Conservation (phyloP, 2,113 vertebrate species). For the Marmota flaviventris region DNA sequence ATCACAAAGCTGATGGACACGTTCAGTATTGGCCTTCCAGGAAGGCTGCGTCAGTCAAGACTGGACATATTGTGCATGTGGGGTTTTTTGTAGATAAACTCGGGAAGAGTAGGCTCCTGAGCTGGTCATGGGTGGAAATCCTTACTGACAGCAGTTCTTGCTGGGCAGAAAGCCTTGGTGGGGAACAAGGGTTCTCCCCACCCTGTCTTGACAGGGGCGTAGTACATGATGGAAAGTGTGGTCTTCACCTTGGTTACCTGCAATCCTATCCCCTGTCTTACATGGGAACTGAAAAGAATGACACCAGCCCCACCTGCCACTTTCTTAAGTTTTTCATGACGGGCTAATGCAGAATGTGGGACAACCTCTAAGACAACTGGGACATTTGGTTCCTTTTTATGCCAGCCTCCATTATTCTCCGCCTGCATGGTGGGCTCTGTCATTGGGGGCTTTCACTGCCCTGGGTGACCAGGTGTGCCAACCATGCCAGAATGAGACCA, state of each 20-base stretch:
- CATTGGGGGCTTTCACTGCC: not conserved
- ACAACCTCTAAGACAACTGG: too few relatives aligned
- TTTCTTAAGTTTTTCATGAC: not conserved
- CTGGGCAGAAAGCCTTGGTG: not conserved
- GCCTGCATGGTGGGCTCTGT: not conserved
- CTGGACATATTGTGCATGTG: not conserved
- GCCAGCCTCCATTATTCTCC: not conserved
- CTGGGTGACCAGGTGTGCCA: accelerated
- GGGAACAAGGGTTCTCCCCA: not conserved
- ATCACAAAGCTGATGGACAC: not conserved
- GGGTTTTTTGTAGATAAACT: not conserved
- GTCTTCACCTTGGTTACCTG: not conserved
- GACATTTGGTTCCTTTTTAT: not conserved
- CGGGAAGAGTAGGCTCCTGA: not conserved
- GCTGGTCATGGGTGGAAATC: not conserved
- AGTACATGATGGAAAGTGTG: too few relatives aligned
- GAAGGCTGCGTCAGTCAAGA: not conserved
- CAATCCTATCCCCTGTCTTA: not conserved
- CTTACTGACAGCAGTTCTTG: too few relatives aligned
- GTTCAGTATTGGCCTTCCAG: too few relatives aligned
- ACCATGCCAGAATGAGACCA: not conserved
- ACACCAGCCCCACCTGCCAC: not conserved
- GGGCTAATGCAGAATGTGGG: too few relatives aligned
- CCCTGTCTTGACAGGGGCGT: too few relatives aligned
- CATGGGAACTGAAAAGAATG: not conserved